Evolutionary conservation across 2,888 invertebrate species (phyloP), one percentile per base, ranked within the genome.

Genomic region (Ditula angustiorana): DNA sequence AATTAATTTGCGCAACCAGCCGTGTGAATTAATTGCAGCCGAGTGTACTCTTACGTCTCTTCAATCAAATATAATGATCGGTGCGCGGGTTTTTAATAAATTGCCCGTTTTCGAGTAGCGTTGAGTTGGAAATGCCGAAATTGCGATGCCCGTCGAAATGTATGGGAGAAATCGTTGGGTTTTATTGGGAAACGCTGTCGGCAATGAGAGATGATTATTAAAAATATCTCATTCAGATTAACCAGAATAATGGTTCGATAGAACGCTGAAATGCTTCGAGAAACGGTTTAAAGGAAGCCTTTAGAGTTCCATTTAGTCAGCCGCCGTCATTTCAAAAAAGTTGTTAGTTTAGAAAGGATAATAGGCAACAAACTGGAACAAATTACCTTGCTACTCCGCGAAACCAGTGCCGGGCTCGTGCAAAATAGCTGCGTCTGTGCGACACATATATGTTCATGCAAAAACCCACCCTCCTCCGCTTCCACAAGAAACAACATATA

Each of bases 1-100:
- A 74, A 77, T 77, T 78, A 75, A 78, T 78, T 74, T 75, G 71
- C 67, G 72, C 72, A 73, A 72, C 71, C 73, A 67, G 61, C 57
- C 66, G 52, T 68, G 69, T 75, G 68, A 73, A 76, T 74, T 75
- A 71, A 74, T 77, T 73, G 69, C 68, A 61, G 55, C 59, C 63
- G 53, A 66, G 41, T 69, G 60, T 61, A 61, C 66, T 23, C 44
- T 24, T 67, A 47, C 69, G 50, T 60, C 55, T 69, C 46, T 68
- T 66, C 63, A 64, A 64, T 64, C 52, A 58, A 58, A 64, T 52
- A 58, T 63, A 63, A 63, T 52, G 62, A 47, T 55, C 16, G 49
- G 41, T 28, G 35, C 35, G 13, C 55, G 16, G 61, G 61, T 26
- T 55, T 56, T 62, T 57, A 41, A 62, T 50, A 57, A 33, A 61